These are phyloP conservation scores for Monarcha castaneiventris DNA, from an alignment of 2,113 vertebrate species.

Conservation along the genomic window DNA sequence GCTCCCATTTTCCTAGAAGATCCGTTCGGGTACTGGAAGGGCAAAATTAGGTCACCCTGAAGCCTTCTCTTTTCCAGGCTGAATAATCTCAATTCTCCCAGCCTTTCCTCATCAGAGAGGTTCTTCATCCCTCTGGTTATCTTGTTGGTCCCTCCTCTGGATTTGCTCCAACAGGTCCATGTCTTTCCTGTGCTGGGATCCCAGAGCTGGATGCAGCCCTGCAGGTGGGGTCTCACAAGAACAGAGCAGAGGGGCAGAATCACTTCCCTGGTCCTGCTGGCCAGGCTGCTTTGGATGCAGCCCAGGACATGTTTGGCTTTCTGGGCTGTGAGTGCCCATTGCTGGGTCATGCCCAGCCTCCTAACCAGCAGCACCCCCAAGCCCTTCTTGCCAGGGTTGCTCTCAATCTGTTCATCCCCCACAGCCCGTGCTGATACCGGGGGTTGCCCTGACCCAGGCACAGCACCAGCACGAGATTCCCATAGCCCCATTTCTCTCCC, in stretches of 20 bases:
- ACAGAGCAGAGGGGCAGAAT: accelerated
- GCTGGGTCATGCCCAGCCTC: background rate
- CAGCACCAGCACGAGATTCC: background rate
- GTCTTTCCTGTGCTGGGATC: accelerated
- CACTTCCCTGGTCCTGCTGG: accelerated
- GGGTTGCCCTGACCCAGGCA: background rate
- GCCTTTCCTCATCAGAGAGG: accelerated
- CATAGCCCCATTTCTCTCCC: background rate
- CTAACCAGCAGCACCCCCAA: accelerated
- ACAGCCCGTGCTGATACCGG: accelerated
- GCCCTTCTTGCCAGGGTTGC: accelerated
- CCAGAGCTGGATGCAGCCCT: background rate
- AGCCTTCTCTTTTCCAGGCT: background rate
- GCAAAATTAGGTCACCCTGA: accelerated
- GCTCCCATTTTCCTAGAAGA: background rate
- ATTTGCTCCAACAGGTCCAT: accelerated
- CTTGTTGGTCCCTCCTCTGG: background rate
- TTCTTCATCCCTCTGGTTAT: background rate
- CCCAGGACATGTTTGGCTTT: accelerated
- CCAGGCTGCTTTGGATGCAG: accelerated
- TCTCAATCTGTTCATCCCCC: accelerated
- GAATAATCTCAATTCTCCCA: too few relatives aligned
- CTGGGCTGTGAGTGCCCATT: background rate
- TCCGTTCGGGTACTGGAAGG: background rate
- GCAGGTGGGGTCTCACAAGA: background rate